Percentiles rank a stretch among this genome's conserved stretches.
phyloP scores from a whole-genome alignment of 2,888 invertebrate species.

The Zygogramma bicolorata region DNA sequence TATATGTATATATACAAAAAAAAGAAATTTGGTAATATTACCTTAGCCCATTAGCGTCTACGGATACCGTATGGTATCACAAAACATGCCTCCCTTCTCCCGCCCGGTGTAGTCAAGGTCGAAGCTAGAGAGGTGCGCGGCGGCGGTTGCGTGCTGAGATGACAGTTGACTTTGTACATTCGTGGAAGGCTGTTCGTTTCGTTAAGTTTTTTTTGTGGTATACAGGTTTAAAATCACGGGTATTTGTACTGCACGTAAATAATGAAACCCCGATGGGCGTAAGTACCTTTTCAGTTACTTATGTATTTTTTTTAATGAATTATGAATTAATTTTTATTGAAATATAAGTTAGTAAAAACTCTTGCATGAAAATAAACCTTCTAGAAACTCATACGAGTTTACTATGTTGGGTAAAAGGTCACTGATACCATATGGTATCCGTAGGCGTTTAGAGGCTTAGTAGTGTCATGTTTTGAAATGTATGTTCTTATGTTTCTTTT shows the following conservation, averaged over 20 bases:
- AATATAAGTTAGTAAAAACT: neutral
- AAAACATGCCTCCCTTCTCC: neutral
- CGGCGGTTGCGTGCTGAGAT: neutral
- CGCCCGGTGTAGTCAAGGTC: neutral
- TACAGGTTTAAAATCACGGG: neutral
- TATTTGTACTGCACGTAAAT: constrained; percentile 6
- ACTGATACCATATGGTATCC: constrained; percentile 22
- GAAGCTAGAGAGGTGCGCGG: neutral
- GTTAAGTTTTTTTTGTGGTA: neutral
- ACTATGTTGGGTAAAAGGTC: neutral
- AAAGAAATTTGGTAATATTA: no score
- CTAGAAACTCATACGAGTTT: neutral
- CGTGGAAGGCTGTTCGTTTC: constrained; percentile 1
- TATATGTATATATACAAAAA: no score
- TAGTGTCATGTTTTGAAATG: neutral
- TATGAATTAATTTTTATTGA: neutral
- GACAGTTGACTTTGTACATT: neutral
- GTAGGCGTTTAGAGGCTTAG: neutral
- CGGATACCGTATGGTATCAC: neutral
- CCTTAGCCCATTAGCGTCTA: no score
- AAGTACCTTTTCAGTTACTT: constrained; percentile 7
- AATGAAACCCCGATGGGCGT: constrained; percentile 15
- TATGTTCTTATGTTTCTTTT: neutral
- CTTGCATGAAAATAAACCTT: neutral
- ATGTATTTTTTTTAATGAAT: neutral